Percentiles rank a stretch among this genome's conserved stretches.
Evolutionary conservation across 2,797 vertebrate species (phyloP).

Genomic region (Amazona ochrocephala): DNA sequence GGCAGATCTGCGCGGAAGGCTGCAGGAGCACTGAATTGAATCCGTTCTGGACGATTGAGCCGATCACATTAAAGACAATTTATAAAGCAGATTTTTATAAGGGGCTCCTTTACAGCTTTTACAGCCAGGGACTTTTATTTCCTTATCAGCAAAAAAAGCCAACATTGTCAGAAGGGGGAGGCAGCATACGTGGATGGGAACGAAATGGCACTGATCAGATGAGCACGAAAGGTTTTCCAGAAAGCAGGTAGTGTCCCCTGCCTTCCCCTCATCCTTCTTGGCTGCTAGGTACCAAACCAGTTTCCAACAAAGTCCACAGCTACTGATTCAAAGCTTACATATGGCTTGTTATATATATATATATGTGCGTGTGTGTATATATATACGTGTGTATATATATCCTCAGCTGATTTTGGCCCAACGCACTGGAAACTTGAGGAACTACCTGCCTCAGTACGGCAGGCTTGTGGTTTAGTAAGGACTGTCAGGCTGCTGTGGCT

Average conservation of each 20-base stretch:
- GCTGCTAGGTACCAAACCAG: not conserved
- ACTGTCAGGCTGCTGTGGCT: not conserved
- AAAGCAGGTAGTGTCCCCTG: not conserved
- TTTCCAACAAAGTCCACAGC: not conserved
- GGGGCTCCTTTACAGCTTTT: conserved; percentile 28
- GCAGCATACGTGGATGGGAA: not conserved
- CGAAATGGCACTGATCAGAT: conserved; percentile 11
- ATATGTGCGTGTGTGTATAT: not conserved
- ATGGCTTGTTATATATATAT: not conserved
- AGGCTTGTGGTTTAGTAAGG: not conserved
- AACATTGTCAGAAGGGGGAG: conserved; percentile 18
- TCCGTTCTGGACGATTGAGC: conserved; percentile 30
- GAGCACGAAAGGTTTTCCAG: not conserved
- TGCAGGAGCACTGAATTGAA: conserved; percentile 19
- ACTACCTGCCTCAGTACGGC: not conserved
- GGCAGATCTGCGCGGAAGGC: not conserved
- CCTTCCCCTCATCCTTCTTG: not conserved
- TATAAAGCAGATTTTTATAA: conserved; percentile 41
- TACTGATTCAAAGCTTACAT: not conserved
- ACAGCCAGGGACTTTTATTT: conserved; percentile 45
- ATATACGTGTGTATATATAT: not conserved
- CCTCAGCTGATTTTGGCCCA: not conserved
- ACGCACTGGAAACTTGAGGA: not conserved
- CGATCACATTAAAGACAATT: conserved; percentile 29
- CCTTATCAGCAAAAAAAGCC: conserved; percentile 18